Conservation (phyloP, 2,888 invertebrate species). For the Helicoverpa assulta region DNA sequence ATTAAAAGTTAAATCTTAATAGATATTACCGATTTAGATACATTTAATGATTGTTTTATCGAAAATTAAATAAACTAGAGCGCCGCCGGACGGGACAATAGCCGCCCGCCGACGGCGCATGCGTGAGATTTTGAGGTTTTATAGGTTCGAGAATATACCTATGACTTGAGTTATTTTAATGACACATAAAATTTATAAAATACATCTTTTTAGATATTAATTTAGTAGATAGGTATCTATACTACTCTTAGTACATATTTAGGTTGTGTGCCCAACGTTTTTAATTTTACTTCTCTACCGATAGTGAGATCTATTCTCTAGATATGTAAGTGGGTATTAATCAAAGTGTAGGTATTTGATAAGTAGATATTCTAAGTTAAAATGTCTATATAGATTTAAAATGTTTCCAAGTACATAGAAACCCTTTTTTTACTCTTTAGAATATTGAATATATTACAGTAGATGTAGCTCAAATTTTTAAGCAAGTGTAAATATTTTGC, state of each 20-base stretch:
- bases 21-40: neutral
- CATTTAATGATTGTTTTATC: neutral
- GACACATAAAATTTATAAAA: neutral
- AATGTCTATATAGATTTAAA: neutral
- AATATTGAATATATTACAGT: no score
- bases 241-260: no score
- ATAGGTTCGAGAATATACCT: neutral
- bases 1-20: neutral
- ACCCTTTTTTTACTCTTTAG: no score
- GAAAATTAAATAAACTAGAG: constrained; percentile 1
- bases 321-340: neutral
- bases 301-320: no score
- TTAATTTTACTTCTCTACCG: no score
- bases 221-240: neutral
- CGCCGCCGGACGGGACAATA: constrained; percentile 47
- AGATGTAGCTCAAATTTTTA: neutral
- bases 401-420: no score
- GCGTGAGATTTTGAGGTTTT: constrained; percentile 60
- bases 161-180: neutral
- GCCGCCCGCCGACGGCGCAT: constrained; percentile 73
- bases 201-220: neutral
- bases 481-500: neutral
- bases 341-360: neutral
- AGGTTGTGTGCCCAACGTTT: neutral
- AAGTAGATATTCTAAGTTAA: neutral